Percentiles rank a stretch among this genome's conserved stretches.
phyloP scores from a whole-genome alignment of 2,888 invertebrate genomes.

The Plusia festucae region DNA sequence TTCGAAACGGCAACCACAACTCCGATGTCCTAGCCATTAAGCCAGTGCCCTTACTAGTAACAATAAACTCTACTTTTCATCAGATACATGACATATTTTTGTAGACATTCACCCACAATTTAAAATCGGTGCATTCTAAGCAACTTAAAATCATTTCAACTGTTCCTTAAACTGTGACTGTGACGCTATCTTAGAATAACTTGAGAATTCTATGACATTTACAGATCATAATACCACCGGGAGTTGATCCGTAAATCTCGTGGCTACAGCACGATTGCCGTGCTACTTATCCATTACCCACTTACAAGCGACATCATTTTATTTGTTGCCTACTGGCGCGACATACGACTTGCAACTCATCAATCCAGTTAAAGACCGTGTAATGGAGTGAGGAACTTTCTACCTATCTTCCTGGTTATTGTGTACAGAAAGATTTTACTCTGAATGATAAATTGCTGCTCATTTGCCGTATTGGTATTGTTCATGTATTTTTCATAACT shows the following conservation, averaged over 20 bases:
- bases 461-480: neutral
- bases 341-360: slow-evolving; percentile 32
- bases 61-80: no score
- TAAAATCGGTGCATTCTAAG: no score
- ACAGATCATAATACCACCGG: neutral
- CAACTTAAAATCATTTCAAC: no score
- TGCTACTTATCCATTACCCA: slow-evolving; percentile 1
- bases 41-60: no score
- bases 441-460: slow-evolving; percentile 1
- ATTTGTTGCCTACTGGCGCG: slow-evolving; percentile 19
- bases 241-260: neutral
- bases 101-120: no score
- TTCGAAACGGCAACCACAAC: no score
- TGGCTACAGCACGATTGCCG: neutral
- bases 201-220: neutral
- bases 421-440: slow-evolving; percentile 23
- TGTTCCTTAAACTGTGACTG: neutral
- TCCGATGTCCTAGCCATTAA: no score
- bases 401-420: slow-evolving; percentile 34
- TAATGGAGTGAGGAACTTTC: slow-evolving; percentile 36
- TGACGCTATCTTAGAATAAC: neutral
- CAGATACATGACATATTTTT: no score
- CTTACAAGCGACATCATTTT: slow-evolving; percentile 19
- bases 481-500: neutral
- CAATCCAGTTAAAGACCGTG: slow-evolving; percentile 44